Conservation (phyloP, 2,797 vertebrate genomes). For the Enteromius radiatus region DNA sequence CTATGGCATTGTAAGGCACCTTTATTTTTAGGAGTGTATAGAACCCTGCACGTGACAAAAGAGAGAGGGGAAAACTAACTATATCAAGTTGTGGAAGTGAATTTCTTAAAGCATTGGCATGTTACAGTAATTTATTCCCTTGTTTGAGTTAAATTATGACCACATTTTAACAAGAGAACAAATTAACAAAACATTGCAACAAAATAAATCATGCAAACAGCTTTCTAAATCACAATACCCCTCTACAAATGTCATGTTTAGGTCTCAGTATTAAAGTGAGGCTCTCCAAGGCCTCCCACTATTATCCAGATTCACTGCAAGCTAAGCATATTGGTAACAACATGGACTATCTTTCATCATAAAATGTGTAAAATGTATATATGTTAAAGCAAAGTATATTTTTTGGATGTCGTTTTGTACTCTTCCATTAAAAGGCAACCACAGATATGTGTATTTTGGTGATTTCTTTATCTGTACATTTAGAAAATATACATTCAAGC, state of each 20-base stretch:
- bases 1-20: neutral
- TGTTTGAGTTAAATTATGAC: neutral
- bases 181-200: neutral
- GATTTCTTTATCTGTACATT: neutral
- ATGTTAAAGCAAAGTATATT: slow-evolving; percentile 68
- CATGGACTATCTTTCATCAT: slow-evolving; percentile 55
- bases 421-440: slow-evolving; percentile 71
- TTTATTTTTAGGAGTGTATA: neutral
- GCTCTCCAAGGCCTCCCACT: slow-evolving; percentile 65
- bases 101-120: neutral
- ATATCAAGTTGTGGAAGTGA: too few species aligned
- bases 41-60: neutral
- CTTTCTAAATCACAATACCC: neutral
- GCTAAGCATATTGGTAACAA: slow-evolving; percentile 60
- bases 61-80: neutral
- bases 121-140: neutral
- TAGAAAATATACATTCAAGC: neutral
- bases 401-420: slow-evolving; percentile 71
- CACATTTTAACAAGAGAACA: neutral
- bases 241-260: neutral
- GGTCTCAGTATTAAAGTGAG: slow-evolving; percentile 23
- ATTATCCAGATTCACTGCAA: slow-evolving; percentile 56
- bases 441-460: slow-evolving; percentile 37
- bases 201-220: neutral
- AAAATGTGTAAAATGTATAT: slow-evolving; percentile 54